Evolutionary conservation across 2,113 vertebrate species (phyloP), one percentile per base, ranked within the genome.

Genomic region (Entomyzon cyanotis): DNA sequence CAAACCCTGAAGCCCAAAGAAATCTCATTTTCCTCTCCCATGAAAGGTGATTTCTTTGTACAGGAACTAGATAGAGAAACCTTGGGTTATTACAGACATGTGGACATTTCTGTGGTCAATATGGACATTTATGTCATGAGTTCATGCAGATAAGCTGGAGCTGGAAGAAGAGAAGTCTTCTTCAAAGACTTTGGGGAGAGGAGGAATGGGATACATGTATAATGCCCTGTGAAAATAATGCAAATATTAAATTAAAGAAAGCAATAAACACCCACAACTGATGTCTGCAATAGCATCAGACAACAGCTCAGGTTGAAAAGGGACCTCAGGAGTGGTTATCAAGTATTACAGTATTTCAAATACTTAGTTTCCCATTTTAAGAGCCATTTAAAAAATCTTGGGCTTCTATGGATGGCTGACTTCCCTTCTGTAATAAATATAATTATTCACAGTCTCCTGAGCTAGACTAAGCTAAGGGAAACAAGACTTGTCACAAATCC

Each of bases 1-100:
- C 78, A 95, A 96, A 93, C 53, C 39, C 94, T 5, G 12, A 75
- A 97, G 77, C 79, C 74, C 77, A 39, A 31, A 81, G 84, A 89
- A 91, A 92, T 69, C 92, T 87, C 82, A 86, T 87, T 92, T 92
- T 37, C 83, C 85, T 77, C 94, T 89, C 68, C 27, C 3, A 15
- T 50, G 70, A 84, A 86, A 95, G 93, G 91, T 1, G 11, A 96
- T 41, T 22, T 2, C 79, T 94, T 46, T 60, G 60, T 46, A 65
- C 73, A 93, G 59, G 30, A 37, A 88, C 52, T 31, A 90, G 37
- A n/a, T 1, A 52, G 3, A 39, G 28, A 24, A 67, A 31, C 11
- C 35, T 59, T 42, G 8, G 41, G 15, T 52, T 90, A 52, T 42
- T 50, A 49, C 35, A 55, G 42, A 58, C 12, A 28, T 0, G 2